Evolutionary conservation across 2,888 invertebrate species (phyloP).

Genomic region (Pseudococcus jackbeardsleyi): DNA sequence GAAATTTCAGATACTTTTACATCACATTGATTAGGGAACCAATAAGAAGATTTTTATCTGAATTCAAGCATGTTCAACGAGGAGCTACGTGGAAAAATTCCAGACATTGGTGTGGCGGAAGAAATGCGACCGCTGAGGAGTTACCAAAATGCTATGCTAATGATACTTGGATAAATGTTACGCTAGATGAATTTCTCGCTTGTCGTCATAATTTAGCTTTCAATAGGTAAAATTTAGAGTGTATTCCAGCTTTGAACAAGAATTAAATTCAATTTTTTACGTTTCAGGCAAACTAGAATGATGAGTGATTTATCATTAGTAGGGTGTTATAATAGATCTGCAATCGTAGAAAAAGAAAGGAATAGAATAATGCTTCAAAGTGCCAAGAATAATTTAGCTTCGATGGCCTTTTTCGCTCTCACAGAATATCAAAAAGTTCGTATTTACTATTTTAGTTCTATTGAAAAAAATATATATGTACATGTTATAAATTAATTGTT

Average conservation of each 20-base stretch:
- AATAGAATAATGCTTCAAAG: slow-evolving; percentile 91
- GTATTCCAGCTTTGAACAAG: neutral
- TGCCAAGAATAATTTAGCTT: slow-evolving; percentile 93
- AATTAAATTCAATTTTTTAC: neutral
- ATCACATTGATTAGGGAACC: slow-evolving; percentile 96
- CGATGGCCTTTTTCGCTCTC: slow-evolving; percentile 97
- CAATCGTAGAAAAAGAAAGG: slow-evolving; percentile 78
- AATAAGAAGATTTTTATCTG: slow-evolving; percentile 92
- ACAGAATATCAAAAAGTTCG: slow-evolving; percentile 92
- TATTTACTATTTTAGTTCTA: neutral
- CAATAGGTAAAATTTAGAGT: slow-evolving; percentile 74
- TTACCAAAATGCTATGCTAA: slow-evolving; percentile 85
- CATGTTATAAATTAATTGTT: neutral
- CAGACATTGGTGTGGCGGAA: slow-evolving; percentile 76
- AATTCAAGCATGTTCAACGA: slow-evolving; percentile 95
- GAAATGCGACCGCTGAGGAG: slow-evolving; percentile 83
- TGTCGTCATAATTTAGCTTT: slow-evolving; percentile 95
- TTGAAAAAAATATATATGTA: neutral
- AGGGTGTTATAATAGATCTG: slow-evolving; percentile 92
- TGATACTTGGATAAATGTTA: slow-evolving; percentile 89
- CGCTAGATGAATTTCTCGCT: slow-evolving; percentile 88
- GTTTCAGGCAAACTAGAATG: slow-evolving; percentile 92
- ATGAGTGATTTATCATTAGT: slow-evolving; percentile 94
- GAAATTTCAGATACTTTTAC: slow-evolving; percentile 85
- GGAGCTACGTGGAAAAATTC: slow-evolving; percentile 96